phyloP scores from a whole-genome alignment of 2,797 vertebrate species.

The Chelidonichthys spinosus region DNA sequence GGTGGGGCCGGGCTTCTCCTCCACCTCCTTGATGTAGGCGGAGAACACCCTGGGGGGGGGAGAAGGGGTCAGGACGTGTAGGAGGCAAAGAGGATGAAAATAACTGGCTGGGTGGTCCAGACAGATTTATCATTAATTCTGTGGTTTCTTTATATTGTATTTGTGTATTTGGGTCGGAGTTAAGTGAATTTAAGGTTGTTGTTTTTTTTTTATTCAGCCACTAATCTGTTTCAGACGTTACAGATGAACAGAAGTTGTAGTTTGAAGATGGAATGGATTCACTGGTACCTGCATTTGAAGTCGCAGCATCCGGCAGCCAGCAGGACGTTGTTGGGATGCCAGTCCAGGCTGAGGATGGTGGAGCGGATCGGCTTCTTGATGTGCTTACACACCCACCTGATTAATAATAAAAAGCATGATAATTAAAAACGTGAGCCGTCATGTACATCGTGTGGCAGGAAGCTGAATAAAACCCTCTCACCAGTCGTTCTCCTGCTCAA shows the following conservation, averaged over 20 bases:
- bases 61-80: neutral
- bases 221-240: neutral
- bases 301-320: slow-evolving; percentile 92
- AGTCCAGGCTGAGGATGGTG: slow-evolving; percentile 97
- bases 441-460: neutral
- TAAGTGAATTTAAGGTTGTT: neutral
- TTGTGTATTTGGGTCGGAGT: neutral
- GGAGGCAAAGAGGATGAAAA: neutral
- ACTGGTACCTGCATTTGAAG: slow-evolving; percentile 95
- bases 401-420: neutral
- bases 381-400: slow-evolving; percentile 99
- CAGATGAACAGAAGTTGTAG: neutral
- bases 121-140: neutral
- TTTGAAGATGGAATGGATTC: slow-evolving; percentile 10
- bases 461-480: slow-evolving; percentile 73
- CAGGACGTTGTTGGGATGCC: slow-evolving; percentile 98
- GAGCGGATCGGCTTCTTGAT: slow-evolving; percentile 99
- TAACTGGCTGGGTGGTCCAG: neutral
- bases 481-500: slow-evolving; percentile 99
- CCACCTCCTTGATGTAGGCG: slow-evolving; percentile 99
- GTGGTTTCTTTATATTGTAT: neutral
- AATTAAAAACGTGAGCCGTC: neutral
- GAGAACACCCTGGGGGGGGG: slow-evolving; percentile 85
- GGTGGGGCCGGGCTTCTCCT: slow-evolving; percentile 97
- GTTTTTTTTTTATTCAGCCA: neutral